These are phyloP conservation scores for Axinella damicornis DNA, from an alignment of 37 sponge, comb jelly and placozoan genomes.

Conservation along the genomic window DNA sequence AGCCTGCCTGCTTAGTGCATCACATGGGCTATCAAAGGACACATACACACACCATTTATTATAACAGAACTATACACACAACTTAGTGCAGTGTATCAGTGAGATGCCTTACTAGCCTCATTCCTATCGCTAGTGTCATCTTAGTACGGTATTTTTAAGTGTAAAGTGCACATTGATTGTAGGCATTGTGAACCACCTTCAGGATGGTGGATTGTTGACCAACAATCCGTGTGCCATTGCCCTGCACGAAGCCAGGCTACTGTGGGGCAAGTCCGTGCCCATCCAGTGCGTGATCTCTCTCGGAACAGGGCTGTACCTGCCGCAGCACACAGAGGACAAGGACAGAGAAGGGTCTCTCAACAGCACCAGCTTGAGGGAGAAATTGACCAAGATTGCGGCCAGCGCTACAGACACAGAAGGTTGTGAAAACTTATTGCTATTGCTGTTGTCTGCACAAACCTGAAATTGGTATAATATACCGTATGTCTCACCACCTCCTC, in stretches of 20 bases:
- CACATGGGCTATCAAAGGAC: too few relatives aligned
- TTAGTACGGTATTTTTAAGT: too few relatives aligned
- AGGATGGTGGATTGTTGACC: constrained; percentile 91
- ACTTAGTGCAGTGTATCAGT: too few relatives aligned
- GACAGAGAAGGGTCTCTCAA: neutral
- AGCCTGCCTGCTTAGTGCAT: too few relatives aligned
- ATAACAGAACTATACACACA: too few relatives aligned
- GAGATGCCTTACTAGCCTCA: too few relatives aligned
- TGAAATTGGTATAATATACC: too few relatives aligned
- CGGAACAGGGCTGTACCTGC: constrained; percentile 75
- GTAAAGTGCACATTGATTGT: too few relatives aligned
- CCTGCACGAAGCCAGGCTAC: constrained; percentile 79
- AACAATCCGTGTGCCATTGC: constrained; percentile 93
- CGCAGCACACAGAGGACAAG: neutral
- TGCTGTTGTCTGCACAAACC: neutral
- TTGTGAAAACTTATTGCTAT: neutral
- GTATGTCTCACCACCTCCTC: neutral
- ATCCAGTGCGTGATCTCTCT: constrained; percentile 89
- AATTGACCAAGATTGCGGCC: constrained; percentile 69
- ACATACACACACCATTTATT: too few relatives aligned
- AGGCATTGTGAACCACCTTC: neutral
- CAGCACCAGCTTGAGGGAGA: constrained; percentile 63
- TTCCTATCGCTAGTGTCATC: too few relatives aligned
- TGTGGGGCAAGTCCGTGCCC: constrained; percentile 79
- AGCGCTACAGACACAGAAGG: constrained; percentile 92